Base-by-base conservation (phyloP, 2,888 invertebrate species). In the Campoletis raptor region DNA sequence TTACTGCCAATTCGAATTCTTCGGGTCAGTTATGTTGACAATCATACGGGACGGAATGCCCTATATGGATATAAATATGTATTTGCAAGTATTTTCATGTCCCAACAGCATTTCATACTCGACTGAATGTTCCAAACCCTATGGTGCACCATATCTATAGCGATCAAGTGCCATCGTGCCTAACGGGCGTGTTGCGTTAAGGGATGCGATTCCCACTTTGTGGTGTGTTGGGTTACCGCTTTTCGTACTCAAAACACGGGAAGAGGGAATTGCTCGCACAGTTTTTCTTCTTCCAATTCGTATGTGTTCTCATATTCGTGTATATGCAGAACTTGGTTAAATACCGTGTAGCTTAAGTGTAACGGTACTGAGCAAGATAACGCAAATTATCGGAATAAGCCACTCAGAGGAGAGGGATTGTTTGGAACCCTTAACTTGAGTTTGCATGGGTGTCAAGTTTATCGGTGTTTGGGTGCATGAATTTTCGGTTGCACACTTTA, bases 341-440 rank as follows among this genome's bases (percentile, higher is more conserved):
- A 90, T 91, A 90, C 90, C 88, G 88, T 86, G 88, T 87, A 88
- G 83, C 83, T 83, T 88, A 88, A 88, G 88, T 86, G 85, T 85
- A 85, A 81, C 79, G 86, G 89, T 89, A 89, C 90, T 88, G 88
- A 88, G 85, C 85, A 80, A 89, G 90, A 91, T 90, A 91, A 89
- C 90, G 88, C 88, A 86, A 92, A 91, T 92, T 91, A 92, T 92
- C 90, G 89, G 82, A 57, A 81, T 88, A 87, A 80, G 81, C 86
- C 85, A 89, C 84, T 90, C 86, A 81, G 66, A 40, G 76, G 74
- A 77, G 73, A 80, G 86, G 80, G 64, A 48, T 48, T 78, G 83
- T 83, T 76, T 76, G 76, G 73, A 76, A 84, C 86, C 89, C 85
- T 86, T 87, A 88, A 90, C 86, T 81, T 81, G 72, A 45, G 83